phyloP scores from a whole-genome alignment of 2,797 vertebrate genomes.

The Cottoperca gobio region DNA sequence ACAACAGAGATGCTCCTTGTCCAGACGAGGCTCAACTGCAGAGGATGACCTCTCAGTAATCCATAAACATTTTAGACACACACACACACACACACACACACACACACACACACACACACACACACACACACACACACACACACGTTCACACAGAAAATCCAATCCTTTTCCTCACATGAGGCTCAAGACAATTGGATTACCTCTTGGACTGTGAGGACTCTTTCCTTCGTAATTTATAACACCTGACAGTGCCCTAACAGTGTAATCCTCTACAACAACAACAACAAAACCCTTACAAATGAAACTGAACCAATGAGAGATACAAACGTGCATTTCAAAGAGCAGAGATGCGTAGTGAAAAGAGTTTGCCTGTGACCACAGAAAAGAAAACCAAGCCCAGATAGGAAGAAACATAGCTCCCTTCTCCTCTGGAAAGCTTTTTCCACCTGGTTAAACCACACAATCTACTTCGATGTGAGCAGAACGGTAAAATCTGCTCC shows the following conservation, averaged over 20 bases:
- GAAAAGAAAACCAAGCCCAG: constrained; percentile 15
- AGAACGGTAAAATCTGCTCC: constrained; percentile 59
- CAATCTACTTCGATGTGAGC: constrained; percentile 51
- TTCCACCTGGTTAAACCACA: constrained; percentile 68
- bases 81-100: constrained; percentile 12
- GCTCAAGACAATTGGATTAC: constrained; percentile 71
- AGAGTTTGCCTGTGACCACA: constrained; percentile 24
- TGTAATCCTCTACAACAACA: constrained; percentile 41
- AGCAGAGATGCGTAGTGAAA: constrained; percentile 12
- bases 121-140: constrained; percentile 24
- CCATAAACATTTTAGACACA: constrained; percentile 66
- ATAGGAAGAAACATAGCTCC: constrained; percentile 35
- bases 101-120: constrained; percentile 12
- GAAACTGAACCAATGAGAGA: constrained; percentile 21
- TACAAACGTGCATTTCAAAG: constrained; percentile 30
- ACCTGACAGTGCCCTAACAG: constrained; percentile 46
- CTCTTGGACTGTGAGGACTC: constrained; percentile 23
- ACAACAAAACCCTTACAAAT: constrained; percentile 38
- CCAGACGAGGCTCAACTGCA: constrained; percentile 57
- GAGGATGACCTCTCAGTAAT: constrained; percentile 61
- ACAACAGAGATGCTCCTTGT: constrained; percentile 48
- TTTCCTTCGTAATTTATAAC: constrained; percentile 39
- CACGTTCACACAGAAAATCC: constrained; percentile 25
- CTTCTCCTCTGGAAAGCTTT: constrained; percentile 53
- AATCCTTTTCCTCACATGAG: constrained; percentile 61